Percentiles rank a stretch among this genome's conserved stretches.
Conservation (phyloP, 2,797 vertebrate species). For the Channa striata region DNA sequence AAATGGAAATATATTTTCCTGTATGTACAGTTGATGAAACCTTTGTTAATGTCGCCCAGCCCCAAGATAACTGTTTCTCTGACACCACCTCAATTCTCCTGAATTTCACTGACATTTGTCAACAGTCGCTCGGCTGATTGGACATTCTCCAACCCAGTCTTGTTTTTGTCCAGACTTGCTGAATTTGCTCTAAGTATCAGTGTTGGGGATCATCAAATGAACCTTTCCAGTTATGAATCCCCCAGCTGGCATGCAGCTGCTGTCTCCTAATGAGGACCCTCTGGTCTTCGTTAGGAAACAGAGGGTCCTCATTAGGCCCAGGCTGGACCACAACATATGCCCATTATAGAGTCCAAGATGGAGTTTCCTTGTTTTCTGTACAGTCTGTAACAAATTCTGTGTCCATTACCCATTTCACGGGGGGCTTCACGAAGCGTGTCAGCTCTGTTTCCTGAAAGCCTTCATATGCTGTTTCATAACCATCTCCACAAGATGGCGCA, state of each 20-base stretch:
- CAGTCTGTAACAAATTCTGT: background rate
- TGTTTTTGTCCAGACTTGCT: too few relatives aligned
- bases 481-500: slow-evolving; percentile 72
- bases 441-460: too few relatives aligned
- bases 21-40: too few relatives aligned
- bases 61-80: too few relatives aligned
- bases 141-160: too few relatives aligned
- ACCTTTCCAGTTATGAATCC: slow-evolving; percentile 22
- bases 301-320: slow-evolving; percentile 17
- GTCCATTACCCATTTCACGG: background rate
- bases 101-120: too few relatives aligned
- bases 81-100: too few relatives aligned
- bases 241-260: slow-evolving; percentile 50
- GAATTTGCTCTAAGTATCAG: background rate
- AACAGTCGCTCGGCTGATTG: too few relatives aligned
- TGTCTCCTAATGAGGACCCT: slow-evolving; percentile 59
- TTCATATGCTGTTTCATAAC: background rate
- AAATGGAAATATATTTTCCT: too few relatives aligned
- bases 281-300: slow-evolving; percentile 16
- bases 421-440: too few relatives aligned
- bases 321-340: slow-evolving; percentile 32
- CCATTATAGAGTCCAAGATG: slow-evolving; percentile 16
- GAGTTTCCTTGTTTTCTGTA: background rate
- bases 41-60: too few relatives aligned
- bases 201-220: slow-evolving; percentile 28